Evolutionary conservation across 2,797 vertebrate species (phyloP).

Genomic region (Sarcophilus harrisii): DNA sequence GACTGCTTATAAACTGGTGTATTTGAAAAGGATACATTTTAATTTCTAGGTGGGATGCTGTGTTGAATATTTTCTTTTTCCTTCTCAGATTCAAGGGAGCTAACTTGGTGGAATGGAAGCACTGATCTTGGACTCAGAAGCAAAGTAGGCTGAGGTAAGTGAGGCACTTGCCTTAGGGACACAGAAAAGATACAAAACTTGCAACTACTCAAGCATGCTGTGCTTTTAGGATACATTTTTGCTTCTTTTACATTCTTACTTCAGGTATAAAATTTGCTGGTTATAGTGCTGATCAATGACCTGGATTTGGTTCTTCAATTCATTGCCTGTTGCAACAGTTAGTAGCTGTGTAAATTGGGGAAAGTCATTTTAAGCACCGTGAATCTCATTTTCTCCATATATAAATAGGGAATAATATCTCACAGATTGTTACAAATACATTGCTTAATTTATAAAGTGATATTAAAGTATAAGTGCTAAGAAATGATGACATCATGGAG

Average conservation of each 20-base stretch:
- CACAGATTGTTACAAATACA: neutral
- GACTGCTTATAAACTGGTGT: neutral
- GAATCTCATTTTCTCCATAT: neutral
- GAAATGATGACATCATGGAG: neutral
- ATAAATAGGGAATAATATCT: neutral
- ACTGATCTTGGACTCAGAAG: neutral
- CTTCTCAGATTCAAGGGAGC: neutral
- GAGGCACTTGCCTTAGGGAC: neutral
- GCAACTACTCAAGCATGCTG: neutral
- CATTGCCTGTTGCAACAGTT: neutral
- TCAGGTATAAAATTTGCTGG: neutral
- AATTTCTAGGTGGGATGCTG: conserved; percentile 29
- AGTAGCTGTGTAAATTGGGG: neutral
- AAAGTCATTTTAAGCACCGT: neutral
- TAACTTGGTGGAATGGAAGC: neutral
- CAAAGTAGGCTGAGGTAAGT: neutral
- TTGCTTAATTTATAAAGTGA: neutral
- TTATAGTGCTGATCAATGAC: neutral
- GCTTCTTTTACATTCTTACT: neutral
- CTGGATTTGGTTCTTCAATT: neutral
- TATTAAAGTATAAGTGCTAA: neutral
- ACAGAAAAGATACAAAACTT: neutral
- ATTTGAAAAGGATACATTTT: conserved; percentile 31
- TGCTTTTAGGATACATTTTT: neutral
- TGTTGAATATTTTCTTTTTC: conserved; percentile 22